Conservation (phyloP, 2,888 invertebrate species). For the Ormyrus labotus region DNA sequence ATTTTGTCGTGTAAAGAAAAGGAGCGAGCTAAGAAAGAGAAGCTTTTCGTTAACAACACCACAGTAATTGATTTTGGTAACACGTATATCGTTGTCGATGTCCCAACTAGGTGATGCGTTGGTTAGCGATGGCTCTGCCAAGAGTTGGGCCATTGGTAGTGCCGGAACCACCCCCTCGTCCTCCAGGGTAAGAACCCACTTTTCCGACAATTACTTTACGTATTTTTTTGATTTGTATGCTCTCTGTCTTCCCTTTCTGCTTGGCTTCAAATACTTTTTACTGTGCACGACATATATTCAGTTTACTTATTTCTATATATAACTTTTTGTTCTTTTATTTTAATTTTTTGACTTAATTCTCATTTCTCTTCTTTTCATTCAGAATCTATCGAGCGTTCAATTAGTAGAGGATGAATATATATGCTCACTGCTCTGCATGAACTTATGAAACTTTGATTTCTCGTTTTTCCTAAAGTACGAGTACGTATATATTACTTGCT, state of each 20-base stretch:
- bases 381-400: constrained; percentile 60
- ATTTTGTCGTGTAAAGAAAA: too few species aligned
- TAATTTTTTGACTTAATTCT: constrained; percentile 57
- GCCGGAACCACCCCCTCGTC: constrained; percentile 77
- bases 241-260: constrained; percentile 72
- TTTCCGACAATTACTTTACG: constrained; percentile 73
- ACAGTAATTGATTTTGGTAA: constrained; percentile 70
- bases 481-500: constrained; percentile 15
- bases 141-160: constrained; percentile 76
- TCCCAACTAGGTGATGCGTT: constrained; percentile 76
- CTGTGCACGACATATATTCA: constrained; percentile 69
- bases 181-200: constrained; percentile 80
- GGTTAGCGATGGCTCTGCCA: constrained; percentile 76
- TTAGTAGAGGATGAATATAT: constrained; percentile 59
- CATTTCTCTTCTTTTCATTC: constrained; percentile 41
- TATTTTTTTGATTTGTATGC: constrained; percentile 67
- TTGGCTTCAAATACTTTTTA: constrained; percentile 71
- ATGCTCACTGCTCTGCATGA: constrained; percentile 58
- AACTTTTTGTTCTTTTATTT: constrained; percentile 43
- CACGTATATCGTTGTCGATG: constrained; percentile 73
- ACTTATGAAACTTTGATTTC: constrained; percentile 42
- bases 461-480: constrained; percentile 18
- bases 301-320: constrained; percentile 20
- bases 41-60: constrained; percentile 35
- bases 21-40: constrained; percentile 6